phyloP scores from a whole-genome alignment of 2,113 vertebrate species.

The Nothobranchius kuhntae region DNA sequence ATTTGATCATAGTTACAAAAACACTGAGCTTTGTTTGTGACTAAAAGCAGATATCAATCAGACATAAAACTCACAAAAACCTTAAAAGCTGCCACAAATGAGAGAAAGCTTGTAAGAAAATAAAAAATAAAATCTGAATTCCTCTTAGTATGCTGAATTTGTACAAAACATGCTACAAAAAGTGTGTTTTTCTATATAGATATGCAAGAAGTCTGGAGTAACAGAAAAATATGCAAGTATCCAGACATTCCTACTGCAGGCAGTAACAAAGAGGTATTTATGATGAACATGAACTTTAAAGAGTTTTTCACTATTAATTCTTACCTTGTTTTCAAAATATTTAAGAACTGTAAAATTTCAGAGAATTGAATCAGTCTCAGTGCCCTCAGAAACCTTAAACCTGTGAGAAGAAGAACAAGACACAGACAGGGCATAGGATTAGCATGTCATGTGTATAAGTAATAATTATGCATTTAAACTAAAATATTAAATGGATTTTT shows the following conservation, averaged over 20 bases:
- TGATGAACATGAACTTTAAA: too few relatives aligned
- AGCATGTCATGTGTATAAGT: neutral
- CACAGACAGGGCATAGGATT: constrained; percentile 18
- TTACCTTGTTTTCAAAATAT: constrained; percentile 99
- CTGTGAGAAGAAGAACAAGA: constrained; percentile 69
- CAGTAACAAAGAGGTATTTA: too few relatives aligned
- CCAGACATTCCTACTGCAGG: neutral
- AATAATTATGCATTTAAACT: neutral
- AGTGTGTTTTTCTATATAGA: too few relatives aligned
- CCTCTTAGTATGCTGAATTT: too few relatives aligned
- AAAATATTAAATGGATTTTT: neutral
- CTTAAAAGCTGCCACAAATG: neutral
- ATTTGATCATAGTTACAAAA: constrained; percentile 45
- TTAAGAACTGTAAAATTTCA: constrained; percentile 99
- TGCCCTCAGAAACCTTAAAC: constrained; percentile 98
- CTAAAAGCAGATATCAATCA: constrained; percentile 1
- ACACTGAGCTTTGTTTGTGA: constrained; percentile 37
- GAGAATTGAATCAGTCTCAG: constrained; percentile 99
- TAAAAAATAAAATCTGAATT: too few relatives aligned
- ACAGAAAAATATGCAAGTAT: neutral
- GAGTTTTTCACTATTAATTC: constrained; percentile 20
- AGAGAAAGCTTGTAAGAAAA: neutral
- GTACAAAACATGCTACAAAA: too few relatives aligned
- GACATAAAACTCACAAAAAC: neutral
- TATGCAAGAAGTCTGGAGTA: too few relatives aligned